Conservation (phyloP, 1,140 invertebrate genomes). For the Nebria ingens region DNA sequence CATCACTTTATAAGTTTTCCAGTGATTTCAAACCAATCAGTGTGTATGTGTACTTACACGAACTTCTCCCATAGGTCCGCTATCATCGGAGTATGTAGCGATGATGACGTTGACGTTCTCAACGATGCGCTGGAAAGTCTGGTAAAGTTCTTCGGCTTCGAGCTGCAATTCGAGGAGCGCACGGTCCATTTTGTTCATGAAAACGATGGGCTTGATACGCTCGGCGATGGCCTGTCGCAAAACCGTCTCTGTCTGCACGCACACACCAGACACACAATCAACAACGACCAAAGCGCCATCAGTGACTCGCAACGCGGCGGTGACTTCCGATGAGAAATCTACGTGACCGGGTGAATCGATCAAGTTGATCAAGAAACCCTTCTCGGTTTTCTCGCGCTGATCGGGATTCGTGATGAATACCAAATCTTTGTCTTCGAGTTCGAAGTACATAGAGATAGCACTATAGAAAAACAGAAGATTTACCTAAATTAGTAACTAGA, state of each 20-base stretch:
- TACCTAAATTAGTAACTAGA: no score
- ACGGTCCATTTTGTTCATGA: conserved; percentile 99
- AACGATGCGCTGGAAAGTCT: conserved; percentile 99
- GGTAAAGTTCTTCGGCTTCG: conserved; percentile 93
- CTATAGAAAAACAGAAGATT: no score
- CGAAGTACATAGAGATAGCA: conserved; percentile 98
- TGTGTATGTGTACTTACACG: conserved; percentile 59
- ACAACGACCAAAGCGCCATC: conserved; percentile 98
- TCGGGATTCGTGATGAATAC: conserved; percentile 81
- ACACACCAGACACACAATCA: conserved; percentile 99
- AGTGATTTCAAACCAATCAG: no score
- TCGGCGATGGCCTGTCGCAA: conserved; percentile 97
- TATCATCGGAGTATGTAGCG: conserved; percentile 95
- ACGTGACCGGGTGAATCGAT: conserved; percentile 99
- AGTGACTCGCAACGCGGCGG: conserved; percentile 96
- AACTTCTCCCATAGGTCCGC: conserved; percentile 98
- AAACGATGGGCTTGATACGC: conserved; percentile 96
- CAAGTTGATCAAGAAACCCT: conserved; percentile 97
- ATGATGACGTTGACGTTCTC: conserved; percentile 99
- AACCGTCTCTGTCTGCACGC: conserved; percentile 98
- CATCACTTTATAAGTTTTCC: no score
- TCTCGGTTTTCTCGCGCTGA: conserved; percentile 80
- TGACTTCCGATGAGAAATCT: conserved; percentile 98
- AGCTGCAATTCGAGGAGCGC: conserved; percentile 91
- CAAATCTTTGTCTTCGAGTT: conserved; percentile 84